A percentile compares a stretch with the other conserved stretches of the same genome.
These are phyloP conservation scores for Hymenopus coronatus DNA, from an alignment of 2,888 invertebrate genomes.

Conservation along the genomic window DNA sequence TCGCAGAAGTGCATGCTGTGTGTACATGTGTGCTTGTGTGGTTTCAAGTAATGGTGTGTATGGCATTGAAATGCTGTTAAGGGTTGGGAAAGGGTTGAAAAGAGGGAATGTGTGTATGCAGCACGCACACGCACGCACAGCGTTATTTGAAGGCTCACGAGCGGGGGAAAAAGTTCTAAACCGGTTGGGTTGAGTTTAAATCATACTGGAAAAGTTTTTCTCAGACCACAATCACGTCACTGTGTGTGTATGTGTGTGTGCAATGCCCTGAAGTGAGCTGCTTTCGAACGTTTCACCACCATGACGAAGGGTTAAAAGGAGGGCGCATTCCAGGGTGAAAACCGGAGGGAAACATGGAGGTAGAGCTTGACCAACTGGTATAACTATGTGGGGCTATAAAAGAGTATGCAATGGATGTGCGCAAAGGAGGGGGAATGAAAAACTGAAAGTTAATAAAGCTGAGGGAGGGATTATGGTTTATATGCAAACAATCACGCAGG, in stretches of 20 bases:
- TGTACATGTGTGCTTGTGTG: neutral
- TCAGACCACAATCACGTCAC: neutral
- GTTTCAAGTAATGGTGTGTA: neutral
- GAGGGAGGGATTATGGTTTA: neutral
- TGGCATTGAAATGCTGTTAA: neutral
- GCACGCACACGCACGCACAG: neutral
- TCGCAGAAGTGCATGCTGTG: neutral
- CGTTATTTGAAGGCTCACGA: neutral
- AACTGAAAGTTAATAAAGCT: neutral
- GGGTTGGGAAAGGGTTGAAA: neutral
- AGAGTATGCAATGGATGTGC: neutral
- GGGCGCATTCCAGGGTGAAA: neutral
- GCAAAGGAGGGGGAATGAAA: neutral
- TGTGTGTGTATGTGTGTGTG: neutral
- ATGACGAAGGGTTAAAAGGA: neutral
- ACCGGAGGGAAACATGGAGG: neutral
- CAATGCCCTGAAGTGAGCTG: neutral
- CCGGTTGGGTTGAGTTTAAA: neutral
- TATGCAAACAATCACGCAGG: neutral
- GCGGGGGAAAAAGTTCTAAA: neutral
- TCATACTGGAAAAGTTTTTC: neutral
- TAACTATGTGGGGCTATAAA: neutral
- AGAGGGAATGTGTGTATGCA: neutral
- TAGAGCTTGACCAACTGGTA: neutral
- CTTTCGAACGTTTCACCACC: neutral